phyloP scores from a whole-genome alignment of 2,113 vertebrate species.

The Uropsilus gracilis region DNA sequence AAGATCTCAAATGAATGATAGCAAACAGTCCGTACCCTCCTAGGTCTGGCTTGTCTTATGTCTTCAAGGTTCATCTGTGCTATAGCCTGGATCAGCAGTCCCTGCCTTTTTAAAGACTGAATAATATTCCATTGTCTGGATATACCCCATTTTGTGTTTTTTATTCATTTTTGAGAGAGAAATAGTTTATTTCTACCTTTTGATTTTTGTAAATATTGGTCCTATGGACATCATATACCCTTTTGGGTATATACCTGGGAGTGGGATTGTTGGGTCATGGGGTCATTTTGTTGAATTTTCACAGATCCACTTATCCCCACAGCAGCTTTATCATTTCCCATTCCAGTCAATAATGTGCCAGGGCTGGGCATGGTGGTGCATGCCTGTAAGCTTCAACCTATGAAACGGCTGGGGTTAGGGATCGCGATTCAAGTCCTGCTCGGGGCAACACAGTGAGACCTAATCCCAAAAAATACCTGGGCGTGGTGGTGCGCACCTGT shows the following conservation, averaged over 20 bases:
- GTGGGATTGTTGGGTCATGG: background rate
- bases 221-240: background rate
- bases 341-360: accelerated
- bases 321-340: background rate
- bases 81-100: too few species aligned
- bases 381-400: too few species aligned
- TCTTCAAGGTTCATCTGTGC: background rate
- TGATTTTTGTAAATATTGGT: background rate
- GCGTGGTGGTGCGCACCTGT: too few species aligned
- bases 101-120: background rate
- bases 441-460: too few species aligned
- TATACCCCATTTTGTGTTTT: background rate
- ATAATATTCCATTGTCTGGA: background rate
- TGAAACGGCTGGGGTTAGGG: too few species aligned
- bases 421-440: too few species aligned
- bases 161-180: background rate
- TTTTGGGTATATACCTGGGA: background rate
- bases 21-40: background rate
- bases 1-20: background rate
- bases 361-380: too few species aligned
- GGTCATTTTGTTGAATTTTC: background rate
- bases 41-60: background rate
- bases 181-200: background rate
- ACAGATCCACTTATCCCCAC: background rate
- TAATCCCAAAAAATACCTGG: too few species aligned